These are phyloP conservation scores for Lycodopsis pacificus DNA, from an alignment of 2,797 vertebrate species.

Conservation along the genomic window DNA sequence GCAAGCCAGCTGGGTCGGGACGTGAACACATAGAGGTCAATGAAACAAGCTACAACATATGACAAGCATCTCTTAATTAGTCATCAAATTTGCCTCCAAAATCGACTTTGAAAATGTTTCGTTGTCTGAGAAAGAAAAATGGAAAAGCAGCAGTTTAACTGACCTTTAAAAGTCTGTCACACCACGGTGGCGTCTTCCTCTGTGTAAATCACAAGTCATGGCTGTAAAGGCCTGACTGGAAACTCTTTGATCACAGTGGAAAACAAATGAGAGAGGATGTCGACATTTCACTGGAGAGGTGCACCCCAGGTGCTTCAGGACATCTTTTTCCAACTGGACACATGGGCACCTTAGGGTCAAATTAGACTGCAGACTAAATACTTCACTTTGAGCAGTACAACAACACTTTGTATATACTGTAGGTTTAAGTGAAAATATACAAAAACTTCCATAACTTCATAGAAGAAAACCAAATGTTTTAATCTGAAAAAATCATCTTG, in stretches of 20 bases:
- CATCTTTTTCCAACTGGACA: constrained; percentile 31
- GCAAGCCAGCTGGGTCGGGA: not conserved
- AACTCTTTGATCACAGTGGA: constrained; percentile 64
- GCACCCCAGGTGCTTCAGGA: constrained; percentile 20
- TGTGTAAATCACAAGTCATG: constrained; percentile 62
- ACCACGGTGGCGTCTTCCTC: constrained; percentile 57
- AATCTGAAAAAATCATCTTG: not conserved
- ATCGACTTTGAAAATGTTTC: constrained; percentile 6
- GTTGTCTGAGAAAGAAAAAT: not conserved
- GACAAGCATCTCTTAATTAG: constrained; percentile 2
- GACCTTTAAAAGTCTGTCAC: constrained; percentile 49
- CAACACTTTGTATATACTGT: not conserved
- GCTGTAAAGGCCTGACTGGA: constrained; percentile 55
- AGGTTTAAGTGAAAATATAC: not conserved
- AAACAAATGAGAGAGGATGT: constrained; percentile 19
- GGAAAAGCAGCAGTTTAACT: constrained; percentile 23
- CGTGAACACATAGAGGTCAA: not conserved
- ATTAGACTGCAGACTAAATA: not conserved
- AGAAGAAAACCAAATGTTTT: not conserved
- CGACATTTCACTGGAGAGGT: constrained; percentile 23
- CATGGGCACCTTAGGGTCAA: not conserved
- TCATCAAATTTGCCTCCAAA: not conserved
- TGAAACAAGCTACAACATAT: constrained; percentile 14
- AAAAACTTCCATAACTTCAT: not conserved
- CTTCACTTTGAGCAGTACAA: not conserved